Evolutionary conservation across 1,140 invertebrate genomes (phyloP), one percentile per base, ranked within the genome.

Genomic region (Pogonus chalceus): DNA sequence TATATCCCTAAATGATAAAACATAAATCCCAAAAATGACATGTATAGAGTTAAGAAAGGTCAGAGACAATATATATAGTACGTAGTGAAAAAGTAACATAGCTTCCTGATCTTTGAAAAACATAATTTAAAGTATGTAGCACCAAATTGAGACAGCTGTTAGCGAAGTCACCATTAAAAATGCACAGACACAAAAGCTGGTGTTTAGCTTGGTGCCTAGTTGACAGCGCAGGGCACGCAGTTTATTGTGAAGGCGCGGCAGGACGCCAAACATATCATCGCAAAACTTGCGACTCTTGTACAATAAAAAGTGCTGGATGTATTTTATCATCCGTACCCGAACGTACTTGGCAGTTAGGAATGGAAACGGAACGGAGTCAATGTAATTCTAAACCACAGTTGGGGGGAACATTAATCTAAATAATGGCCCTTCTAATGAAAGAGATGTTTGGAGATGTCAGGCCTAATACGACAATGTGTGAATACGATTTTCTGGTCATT

Each of bases 371-470:
- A 23, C 56, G 51, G 55, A 56, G 54, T 60, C 57, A 59, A 56
- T 61, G 60, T 64, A 61, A 62, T 68, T 68, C 64, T 60, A 66
- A 66, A 66, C 65, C 66, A 56, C 65, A 63, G 64, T 63, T 55
- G 64, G 65, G 65, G 62, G 60, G 55, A 60, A 62, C 64, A 68
- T 68, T 65, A 66, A 68, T 68, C 61, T 67, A 63, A 65, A 65
- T 66, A 66, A 68, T 65, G 65, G 60, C 55, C 55, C 56, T 57
- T 58, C 60, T 60, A 65, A 64, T 65, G 65, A 68, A 66, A 63
- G 66, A 66, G 65, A 68, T 68, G 66, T 68, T 66, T 66, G 66
- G 66, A 66, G 59, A 62, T 68, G 66, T 68, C 66, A 66, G 62
- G 58, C 62, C 64, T 68, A 65, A 65, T 68, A 65, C 59, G 65